Conservation (phyloP, 2,113 vertebrate genomes). For the Centropus bengalensis region DNA sequence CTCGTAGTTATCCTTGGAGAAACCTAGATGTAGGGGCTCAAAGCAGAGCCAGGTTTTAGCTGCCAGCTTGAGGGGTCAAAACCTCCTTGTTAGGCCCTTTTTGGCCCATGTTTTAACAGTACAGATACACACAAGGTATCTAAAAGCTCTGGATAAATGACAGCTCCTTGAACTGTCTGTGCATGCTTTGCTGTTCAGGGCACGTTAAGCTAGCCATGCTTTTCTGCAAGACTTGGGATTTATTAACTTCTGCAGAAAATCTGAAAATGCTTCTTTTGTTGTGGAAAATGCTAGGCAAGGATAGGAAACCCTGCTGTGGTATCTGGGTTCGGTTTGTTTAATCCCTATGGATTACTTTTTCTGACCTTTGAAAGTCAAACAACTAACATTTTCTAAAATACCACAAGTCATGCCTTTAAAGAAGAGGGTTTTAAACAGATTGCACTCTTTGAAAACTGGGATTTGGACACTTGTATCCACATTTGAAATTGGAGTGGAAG, state of each 20-base stretch:
- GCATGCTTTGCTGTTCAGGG: not conserved
- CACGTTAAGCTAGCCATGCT: not conserved
- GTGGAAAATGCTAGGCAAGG: conserved; percentile 5
- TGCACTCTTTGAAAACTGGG: not conserved
- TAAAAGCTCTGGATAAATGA: not conserved
- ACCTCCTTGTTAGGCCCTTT: not conserved
- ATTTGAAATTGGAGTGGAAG: not conserved
- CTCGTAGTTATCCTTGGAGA: not conserved
- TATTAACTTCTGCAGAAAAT: not conserved
- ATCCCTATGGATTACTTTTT: conserved; percentile 15
- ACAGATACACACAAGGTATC: fast-evolving
- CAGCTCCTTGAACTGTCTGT: not conserved
- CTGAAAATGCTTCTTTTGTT: conserved; percentile 1
- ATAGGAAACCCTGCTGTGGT: conserved; percentile 38
- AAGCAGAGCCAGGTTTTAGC: not conserved
- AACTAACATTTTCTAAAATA: conserved; percentile 33
- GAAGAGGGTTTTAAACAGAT: not conserved
- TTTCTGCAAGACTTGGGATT: conserved; percentile 23
- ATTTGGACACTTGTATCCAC: not conserved
- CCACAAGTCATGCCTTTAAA: conserved; percentile 45
- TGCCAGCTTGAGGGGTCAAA: not conserved
- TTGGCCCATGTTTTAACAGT: not conserved
- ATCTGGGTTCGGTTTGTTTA: conserved; percentile 14
- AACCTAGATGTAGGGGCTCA: not conserved
- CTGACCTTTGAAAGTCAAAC: conserved; percentile 41